Base-by-base conservation (phyloP, 2,113 vertebrate genomes). In the Chrysemys picta region DNA sequence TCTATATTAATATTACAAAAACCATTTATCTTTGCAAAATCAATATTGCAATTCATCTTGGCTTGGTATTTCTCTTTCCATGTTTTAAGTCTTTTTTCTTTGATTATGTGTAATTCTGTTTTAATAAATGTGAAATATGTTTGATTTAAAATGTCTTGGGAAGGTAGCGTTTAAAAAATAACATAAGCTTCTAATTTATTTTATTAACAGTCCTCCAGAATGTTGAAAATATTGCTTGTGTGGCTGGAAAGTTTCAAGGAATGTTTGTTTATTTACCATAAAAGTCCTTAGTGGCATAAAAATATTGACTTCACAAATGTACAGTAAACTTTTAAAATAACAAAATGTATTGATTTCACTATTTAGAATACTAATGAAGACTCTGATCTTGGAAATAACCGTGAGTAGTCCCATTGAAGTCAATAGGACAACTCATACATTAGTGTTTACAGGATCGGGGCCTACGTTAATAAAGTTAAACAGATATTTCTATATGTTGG, bases 1-100 rank as follows among this genome's bases (percentile, higher is more conserved):
- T 99, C 98, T 98, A 98, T 99, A 98, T 98, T 99, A 99, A 99
- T 99, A 98, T 99, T 98, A 99, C 98, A 97, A 98, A 98, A 99
- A 96, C 98, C 98, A 99, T 99, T 99, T 99, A 98, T 99, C 98
- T 98, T 97, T 95, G 93, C 89, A 96, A 98, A 98, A 99, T 99
- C 99, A 99, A 99, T 99, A 99, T 98, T 96, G 92, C 98, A 97
- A 98, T 98, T 98, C 98, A 98, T 98, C 98, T 98, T 97, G 95
- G 94, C 95, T 94, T 97, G 97, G 94, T 98, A 35, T 97, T 97
- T 96, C 95, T 97, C 95, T 97, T 98, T 97, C 96, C 89, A n/a
- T 91, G 91, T 95, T 98, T 97, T 97, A 97, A 97, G 95, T 94
- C 96, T 97, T 97, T 97, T 96, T 94, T 97, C 93, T 90, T 95